Percentiles rank a stretch among this genome's conserved stretches.
phyloP scores from a whole-genome alignment of 2,113 vertebrate species.

The Centropristis striata region DNA sequence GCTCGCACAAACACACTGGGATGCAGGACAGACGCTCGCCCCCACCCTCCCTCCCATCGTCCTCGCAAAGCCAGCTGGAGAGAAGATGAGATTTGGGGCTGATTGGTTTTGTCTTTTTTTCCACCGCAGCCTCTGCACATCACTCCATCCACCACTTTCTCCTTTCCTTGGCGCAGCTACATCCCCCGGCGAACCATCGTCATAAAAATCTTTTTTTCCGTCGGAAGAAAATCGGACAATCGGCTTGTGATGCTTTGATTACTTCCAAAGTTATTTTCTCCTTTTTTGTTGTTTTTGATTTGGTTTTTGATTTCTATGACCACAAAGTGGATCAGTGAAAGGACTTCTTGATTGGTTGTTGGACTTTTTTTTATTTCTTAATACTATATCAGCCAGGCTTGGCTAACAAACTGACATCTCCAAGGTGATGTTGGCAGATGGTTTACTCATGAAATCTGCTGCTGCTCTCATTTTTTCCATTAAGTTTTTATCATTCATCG shows the following conservation, averaged over 20 bases:
- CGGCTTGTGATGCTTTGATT: slow-evolving; percentile 43
- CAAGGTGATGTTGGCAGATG: background rate
- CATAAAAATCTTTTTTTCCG: slow-evolving; percentile 5
- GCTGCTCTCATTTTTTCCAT: background rate
- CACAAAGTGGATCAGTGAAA: slow-evolving; percentile 18
- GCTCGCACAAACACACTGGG: slow-evolving; percentile 1
- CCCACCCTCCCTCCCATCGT: slow-evolving; percentile 40
- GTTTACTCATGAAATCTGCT: background rate
- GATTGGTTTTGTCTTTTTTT: slow-evolving; percentile 71
- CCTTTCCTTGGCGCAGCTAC: slow-evolving; percentile 5
- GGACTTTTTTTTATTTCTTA: background rate
- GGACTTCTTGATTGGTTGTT: slow-evolving; percentile 5
- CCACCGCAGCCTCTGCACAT: slow-evolving; percentile 22
- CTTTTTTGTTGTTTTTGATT: background rate
- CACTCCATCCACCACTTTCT: slow-evolving; percentile 19
- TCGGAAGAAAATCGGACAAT: slow-evolving; percentile 6
- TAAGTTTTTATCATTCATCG: slow-evolving; percentile 25
- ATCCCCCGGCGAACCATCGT: slow-evolving; percentile 18
- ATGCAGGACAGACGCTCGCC: slow-evolving; percentile 62
- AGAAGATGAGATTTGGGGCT: slow-evolving; percentile 76
- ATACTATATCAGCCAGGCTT: background rate
- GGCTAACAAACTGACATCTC: slow-evolving; percentile 12
- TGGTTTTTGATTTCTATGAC: background rate
- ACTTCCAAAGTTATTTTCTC: slow-evolving; percentile 22
- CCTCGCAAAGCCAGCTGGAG: slow-evolving; percentile 71